Base-by-base conservation (phyloP, 2,888 invertebrate species). In the Salpingus planirostris region DNA sequence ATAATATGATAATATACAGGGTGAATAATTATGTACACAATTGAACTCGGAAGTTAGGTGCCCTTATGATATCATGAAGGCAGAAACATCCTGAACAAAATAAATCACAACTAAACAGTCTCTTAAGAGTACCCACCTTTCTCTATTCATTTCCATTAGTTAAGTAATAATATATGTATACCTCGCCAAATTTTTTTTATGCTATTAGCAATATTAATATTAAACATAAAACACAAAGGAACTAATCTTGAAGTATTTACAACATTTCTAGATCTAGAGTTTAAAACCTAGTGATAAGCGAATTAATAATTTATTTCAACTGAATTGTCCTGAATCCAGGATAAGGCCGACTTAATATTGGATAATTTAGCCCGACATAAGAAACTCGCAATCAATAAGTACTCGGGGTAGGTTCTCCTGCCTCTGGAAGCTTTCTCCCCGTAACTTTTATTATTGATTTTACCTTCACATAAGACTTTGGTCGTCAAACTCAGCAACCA, bases 401-500 rank as follows among this genome's bases (percentile, higher is more conserved):
- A 83, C 55, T 83, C 82, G 0, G 79, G 76, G 59, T 76, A 76
- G 36, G 78, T 77, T 36, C 78, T 69, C n/a, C 76, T 65, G 15
- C 74, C 73, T 21, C 15, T 28, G 10, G 13, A 27, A 11, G 15
- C 27, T 14, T 2, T 14, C 11, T 21, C 21, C 4, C 31, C 35
- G 13, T 42, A 42, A 10, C 32, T 27, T 15, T 48, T 46, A 24
- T 59, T 59, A 13, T 49, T 50, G 13, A 65, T 33, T 32, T 46
- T 44, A 27, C 74, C 73, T 54, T 81, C 79, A 51, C 78, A 81
- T 37, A 84, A 68, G 10, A 83, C 72, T 67, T 84, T 84, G 5
- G 82, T 80, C 1, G 83, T 79, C 15, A 84, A 64, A 37, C 78
- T 77, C 41, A 84, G 64, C 15, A 84, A 65, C 83, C 83, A 84